These are phyloP conservation scores for Lytechinus pictus DNA, from an alignment of 35 echinoderm and acorn worm genomes.

Conservation along the genomic window DNA sequence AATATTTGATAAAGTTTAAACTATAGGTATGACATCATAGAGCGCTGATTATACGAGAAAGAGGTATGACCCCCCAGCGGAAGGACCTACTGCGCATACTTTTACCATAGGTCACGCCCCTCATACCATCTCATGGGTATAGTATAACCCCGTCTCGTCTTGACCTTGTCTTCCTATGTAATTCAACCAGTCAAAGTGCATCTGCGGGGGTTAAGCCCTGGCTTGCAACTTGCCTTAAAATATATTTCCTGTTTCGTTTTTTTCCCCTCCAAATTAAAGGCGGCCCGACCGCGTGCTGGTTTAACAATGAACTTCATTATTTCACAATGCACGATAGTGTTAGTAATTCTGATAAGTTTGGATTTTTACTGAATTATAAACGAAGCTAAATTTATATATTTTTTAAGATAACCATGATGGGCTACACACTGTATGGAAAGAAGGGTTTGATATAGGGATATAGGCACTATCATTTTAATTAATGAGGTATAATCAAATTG, in stretches of 20 bases:
- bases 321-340: no score
- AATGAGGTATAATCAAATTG: no score
- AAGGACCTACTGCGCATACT: slow-evolving; percentile 15
- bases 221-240: slow-evolving; percentile 24
- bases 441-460: no score
- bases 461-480: no score
- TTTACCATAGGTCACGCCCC: slow-evolving; percentile 17
- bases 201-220: background rate
- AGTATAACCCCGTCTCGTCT: background rate
- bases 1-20: background rate
- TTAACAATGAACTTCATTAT: no score
- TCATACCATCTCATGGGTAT: slow-evolving; percentile 6
- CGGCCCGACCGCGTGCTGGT: background rate
- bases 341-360: no score
- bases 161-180: slow-evolving; percentile 1
- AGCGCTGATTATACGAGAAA: background rate
- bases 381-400: no score
- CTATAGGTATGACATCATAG: background rate
- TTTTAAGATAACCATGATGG: no score
- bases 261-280: slow-evolving; percentile 14
- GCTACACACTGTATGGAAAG: no score
- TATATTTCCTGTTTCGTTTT: slow-evolving; percentile 34
- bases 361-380: no score
- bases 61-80: background rate
- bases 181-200: slow-evolving; percentile 29